A percentile compares a stretch with the other conserved stretches of the same genome.
These are phyloP conservation scores for Musca vetustissima DNA, from an alignment of 1,140 invertebrate genomes.

Conservation along the genomic window DNA sequence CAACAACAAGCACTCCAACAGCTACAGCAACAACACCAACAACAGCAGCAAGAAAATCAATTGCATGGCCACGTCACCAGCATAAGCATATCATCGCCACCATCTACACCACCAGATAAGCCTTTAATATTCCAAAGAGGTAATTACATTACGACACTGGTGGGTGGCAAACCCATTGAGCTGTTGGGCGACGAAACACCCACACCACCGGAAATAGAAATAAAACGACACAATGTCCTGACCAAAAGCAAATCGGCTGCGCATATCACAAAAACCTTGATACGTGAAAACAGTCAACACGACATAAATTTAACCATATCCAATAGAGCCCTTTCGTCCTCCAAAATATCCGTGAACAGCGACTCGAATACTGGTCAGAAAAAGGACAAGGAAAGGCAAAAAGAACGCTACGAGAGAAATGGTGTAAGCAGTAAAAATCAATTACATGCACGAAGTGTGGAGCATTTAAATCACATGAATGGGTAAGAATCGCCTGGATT, in stretches of 20 bases:
- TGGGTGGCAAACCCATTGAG: slow-evolving; percentile 53
- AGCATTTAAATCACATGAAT: slow-evolving; percentile 52
- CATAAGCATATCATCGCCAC: slow-evolving; percentile 53
- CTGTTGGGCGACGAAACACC: slow-evolving; percentile 37
- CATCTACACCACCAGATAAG: slow-evolving; percentile 43
- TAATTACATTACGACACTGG: slow-evolving; percentile 54
- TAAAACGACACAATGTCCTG: slow-evolving; percentile 19
- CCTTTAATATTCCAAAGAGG: slow-evolving; percentile 51
- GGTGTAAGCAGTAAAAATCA: slow-evolving; percentile 31
- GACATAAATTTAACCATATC: slow-evolving; percentile 38
- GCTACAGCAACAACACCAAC: slow-evolving; percentile 27
- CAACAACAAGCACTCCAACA: slow-evolving; percentile 30
- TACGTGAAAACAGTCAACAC: slow-evolving; percentile 50
- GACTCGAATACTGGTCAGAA: slow-evolving; percentile 41
- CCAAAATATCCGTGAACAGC: slow-evolving; percentile 54
- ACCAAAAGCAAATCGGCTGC: slow-evolving; percentile 26
- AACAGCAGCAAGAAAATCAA: neutral
- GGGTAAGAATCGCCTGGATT: slow-evolving; percentile 34
- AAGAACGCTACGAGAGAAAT: slow-evolving; percentile 41
- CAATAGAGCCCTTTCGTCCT: slow-evolving; percentile 50
- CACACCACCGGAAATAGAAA: slow-evolving; percentile 20
- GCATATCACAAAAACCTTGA: slow-evolving; percentile 51
- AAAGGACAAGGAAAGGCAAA: slow-evolving; percentile 37
- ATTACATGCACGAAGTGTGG: slow-evolving; percentile 48
- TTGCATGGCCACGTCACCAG: slow-evolving; percentile 46